These are phyloP conservation scores for Tigriopus japonicus DNA, from an alignment of 1,140 invertebrate genomes.

Conservation along the genomic window DNA sequence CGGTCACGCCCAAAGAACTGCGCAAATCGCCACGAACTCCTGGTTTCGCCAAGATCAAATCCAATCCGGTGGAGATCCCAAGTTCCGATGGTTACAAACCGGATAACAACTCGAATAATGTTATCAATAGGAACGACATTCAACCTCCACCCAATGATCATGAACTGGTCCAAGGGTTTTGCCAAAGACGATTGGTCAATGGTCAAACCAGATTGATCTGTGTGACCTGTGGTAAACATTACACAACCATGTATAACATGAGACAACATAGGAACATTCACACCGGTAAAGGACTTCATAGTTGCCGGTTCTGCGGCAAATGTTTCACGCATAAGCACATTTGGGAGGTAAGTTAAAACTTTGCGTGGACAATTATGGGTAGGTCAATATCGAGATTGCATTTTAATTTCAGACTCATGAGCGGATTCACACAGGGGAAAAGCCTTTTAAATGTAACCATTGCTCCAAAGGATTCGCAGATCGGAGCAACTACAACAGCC, in stretches of 20 bases:
- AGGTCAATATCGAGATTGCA: neutral
- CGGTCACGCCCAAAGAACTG: too few species aligned
- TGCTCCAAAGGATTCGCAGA: slow-evolving; percentile 22
- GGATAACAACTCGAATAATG: slow-evolving; percentile 13
- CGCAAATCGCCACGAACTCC: too few species aligned
- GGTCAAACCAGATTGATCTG: slow-evolving; percentile 11
- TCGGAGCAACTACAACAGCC: slow-evolving; percentile 12
- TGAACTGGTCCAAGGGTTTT: slow-evolving; percentile 1
- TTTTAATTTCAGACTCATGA: slow-evolving; percentile 19
- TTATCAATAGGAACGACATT: slow-evolving; percentile 1
- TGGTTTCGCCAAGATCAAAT: too few species aligned
- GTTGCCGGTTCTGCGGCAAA: slow-evolving; percentile 5
- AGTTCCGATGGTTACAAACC: slow-evolving; percentile 5
- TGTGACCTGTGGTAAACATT: slow-evolving; percentile 12
- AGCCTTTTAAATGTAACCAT: slow-evolving; percentile 31
- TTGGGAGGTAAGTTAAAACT: slow-evolving; percentile 10
- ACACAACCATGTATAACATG: slow-evolving; percentile 13
- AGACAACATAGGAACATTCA: slow-evolving; percentile 11
- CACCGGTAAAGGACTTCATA: slow-evolving; percentile 3
- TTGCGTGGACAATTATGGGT: neutral
- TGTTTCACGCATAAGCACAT: slow-evolving; percentile 13
- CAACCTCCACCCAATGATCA: neutral
- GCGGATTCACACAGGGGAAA: slow-evolving; percentile 28
- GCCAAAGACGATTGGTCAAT: neutral
- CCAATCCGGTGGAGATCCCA: too few species aligned